phyloP scores from a whole-genome alignment of 2,113 vertebrate species.

The Nematolebias whitei region DNA sequence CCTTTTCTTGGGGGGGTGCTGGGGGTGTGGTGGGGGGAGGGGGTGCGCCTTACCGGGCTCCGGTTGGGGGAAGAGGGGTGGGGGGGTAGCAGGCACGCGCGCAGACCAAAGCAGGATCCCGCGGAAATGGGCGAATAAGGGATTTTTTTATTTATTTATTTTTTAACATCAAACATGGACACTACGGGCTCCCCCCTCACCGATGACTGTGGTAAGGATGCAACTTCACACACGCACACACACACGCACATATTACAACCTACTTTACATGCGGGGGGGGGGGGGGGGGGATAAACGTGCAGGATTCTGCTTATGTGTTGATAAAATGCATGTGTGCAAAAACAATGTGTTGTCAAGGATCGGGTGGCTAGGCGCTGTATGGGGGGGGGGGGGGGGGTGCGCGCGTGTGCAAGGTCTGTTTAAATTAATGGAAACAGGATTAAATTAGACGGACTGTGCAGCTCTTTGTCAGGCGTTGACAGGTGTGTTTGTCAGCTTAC shows the following conservation, averaged over 20 bases:
- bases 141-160: too few species aligned
- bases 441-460: constrained; percentile 47
- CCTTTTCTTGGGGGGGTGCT: too few species aligned
- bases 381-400: constrained; percentile 38
- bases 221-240: too few species aligned
- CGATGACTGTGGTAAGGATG: too few species aligned
- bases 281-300: constrained; percentile 11
- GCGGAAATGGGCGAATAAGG: too few species aligned
- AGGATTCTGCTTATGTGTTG: constrained; percentile 3
- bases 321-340: constrained; percentile 19
- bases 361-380: constrained; percentile 23
- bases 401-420: constrained; percentile 30
- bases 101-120: too few species aligned
- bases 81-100: not conserved
- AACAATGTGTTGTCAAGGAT: constrained; percentile 51
- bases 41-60: too few species aligned
- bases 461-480: constrained; percentile 59
- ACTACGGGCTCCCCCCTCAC: too few species aligned
- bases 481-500: constrained; percentile 68
- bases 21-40: too few species aligned
- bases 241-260: too few species aligned
- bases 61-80: not conserved
- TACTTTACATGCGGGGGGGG: too few species aligned
- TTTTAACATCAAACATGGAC: too few species aligned
- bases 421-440: constrained; percentile 44